phyloP scores from a whole-genome alignment of 1,140 invertebrate species.

The Leptinotarsa defecta region DNA sequence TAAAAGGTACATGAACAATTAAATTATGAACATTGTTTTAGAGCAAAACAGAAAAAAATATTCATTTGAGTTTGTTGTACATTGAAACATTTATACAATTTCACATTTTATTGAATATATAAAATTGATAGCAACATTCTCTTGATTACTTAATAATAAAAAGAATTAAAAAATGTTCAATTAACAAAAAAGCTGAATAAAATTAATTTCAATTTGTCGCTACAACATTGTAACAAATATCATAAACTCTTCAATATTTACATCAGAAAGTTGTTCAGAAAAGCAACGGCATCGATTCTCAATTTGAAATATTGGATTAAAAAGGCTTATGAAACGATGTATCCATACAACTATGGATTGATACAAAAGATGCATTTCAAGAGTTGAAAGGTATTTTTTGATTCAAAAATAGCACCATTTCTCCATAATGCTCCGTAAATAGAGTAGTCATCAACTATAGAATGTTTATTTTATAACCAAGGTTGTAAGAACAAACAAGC shows the following conservation, averaged over 20 bases:
- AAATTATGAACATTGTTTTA: too few species aligned
- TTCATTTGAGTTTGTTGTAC: neutral
- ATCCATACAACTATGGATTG: neutral
- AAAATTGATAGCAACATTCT: slow-evolving; percentile 33
- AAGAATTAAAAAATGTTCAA: slow-evolving; percentile 21
- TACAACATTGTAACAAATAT: slow-evolving; percentile 25
- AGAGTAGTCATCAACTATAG: too few species aligned
- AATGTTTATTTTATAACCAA: too few species aligned
- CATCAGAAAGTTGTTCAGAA: slow-evolving; percentile 24
- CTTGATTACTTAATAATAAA: slow-evolving; percentile 24
- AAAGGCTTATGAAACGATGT: slow-evolving; percentile 15
- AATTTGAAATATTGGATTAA: slow-evolving; percentile 9
- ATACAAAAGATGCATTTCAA: neutral
- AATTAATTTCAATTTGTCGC: slow-evolving; percentile 16
- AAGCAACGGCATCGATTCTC: slow-evolving; percentile 5
- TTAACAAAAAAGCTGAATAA: slow-evolving; percentile 27
- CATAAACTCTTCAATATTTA: slow-evolving; percentile 31
- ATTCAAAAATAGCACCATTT: neutral
- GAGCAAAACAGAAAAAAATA: too few species aligned
- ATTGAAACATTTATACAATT: slow-evolving; percentile 15
- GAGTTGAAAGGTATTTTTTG: slow-evolving; percentile 2
- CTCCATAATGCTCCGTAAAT: neutral
- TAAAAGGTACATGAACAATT: too few species aligned
- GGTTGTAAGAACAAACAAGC: too few species aligned
- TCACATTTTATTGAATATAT: slow-evolving; percentile 34